These are phyloP conservation scores for Anneissia japonica DNA, from an alignment of 35 echinoderm and acorn worm species.

Conservation along the genomic window DNA sequence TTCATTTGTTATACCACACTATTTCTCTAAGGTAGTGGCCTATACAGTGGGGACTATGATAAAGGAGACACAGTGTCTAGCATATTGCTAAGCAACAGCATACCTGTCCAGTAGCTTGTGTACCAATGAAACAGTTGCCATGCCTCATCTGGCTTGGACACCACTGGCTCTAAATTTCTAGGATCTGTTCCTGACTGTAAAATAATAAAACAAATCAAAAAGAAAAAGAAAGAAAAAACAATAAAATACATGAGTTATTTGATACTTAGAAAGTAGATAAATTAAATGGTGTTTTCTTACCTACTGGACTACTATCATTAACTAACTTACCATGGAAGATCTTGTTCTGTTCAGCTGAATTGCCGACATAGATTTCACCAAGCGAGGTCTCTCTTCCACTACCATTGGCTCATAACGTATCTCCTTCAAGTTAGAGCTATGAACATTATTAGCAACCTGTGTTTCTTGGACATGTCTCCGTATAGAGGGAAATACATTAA, in stretches of 20 bases:
- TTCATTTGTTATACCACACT: too few relatives aligned
- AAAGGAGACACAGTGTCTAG: neutral
- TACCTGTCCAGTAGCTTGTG: conserved; percentile 69
- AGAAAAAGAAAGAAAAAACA: conserved; percentile 10
- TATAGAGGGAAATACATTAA: neutral
- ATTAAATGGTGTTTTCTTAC: neutral
- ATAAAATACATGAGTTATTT: neutral
- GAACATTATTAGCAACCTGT: neutral
- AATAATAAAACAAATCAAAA: neutral
- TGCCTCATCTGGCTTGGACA: conserved; percentile 48
- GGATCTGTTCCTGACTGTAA: conserved; percentile 72
- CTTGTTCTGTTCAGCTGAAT: conserved; percentile 55
- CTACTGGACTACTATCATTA: neutral
- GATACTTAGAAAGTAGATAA: neutral
- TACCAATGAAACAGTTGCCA: conserved; percentile 98
- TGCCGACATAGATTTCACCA: conserved; percentile 70
- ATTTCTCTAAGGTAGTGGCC: neutral
- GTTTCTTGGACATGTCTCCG: neutral
- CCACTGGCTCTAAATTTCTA: conserved; percentile 44
- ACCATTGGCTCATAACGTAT: conserved; percentile 56
- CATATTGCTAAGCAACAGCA: too few relatives aligned
- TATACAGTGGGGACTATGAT: neutral
- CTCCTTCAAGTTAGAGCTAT: neutral
- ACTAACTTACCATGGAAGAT: conserved; percentile 55
- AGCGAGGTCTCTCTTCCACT: conserved; percentile 21